Evolutionary conservation across 2,113 vertebrate genomes (phyloP), one percentile per base, ranked within the genome.

Genomic region (Okapia johnstoni): DNA sequence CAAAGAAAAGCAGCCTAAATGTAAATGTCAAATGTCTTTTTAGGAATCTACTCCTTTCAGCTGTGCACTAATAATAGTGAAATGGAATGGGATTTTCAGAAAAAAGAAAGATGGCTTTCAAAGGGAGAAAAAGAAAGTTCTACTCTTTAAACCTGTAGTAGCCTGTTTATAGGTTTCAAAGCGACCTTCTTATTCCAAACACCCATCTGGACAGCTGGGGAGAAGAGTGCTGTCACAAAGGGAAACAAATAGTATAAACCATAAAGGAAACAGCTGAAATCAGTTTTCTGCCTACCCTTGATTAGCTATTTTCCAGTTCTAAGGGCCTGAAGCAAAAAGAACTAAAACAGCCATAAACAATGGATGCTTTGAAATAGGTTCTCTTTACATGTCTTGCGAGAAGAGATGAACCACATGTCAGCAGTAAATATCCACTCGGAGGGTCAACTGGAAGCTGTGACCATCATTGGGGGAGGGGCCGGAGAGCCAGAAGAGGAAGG

Each of bases 251-350:
- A 84, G 63, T 97, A 95, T 97, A 98, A 98, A 98, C 97, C 96
- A 97, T 97, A 96, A 98, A 98, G 94, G 88, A 81, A 97, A 98
- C 98, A 99, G 99, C 98, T 99, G 99, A 98, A 99, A 98, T 98
- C 97, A 98, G 98, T 99, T 99, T 99, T 98, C 98, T 98, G 95
- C 97, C 98, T 98, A 94, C 95, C 97, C 98, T 98, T 99, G 98
- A 99, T 99, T 98, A 98, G 98, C 96, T 97, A 96, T 98, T 98
- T 98, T 98, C 98, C 97, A 98, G 97, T 97, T 97, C 90, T 97
- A 97, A 98, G 96, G 86, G 98, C 98, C 98, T 93, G 95, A 98
- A 98, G 98, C 98, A 94, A 98, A 98, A 98, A 94, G 97, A 98
- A 97, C 98, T 97, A 52, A 98, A 98, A 43, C 97, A 97, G 98